A percentile compares a stretch with the other conserved stretches of the same genome.
phyloP scores from a whole-genome alignment of 2,888 invertebrate species.

The Lamproptera curius region DNA sequence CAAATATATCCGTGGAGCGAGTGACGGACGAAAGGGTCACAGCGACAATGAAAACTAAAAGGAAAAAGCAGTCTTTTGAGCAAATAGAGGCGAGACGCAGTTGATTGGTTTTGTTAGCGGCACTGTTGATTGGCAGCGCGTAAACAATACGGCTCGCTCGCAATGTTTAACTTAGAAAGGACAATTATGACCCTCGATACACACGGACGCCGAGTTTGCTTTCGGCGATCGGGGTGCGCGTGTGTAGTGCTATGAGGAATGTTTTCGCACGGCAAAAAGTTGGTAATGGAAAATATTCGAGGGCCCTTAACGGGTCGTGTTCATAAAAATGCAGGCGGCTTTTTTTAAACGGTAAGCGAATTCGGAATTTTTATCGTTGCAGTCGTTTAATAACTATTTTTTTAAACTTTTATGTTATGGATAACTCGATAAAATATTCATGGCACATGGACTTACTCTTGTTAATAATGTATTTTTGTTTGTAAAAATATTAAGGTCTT shows the following conservation, averaged over 20 bases:
- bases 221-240: constrained; percentile 28
- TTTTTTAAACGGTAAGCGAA: background rate
- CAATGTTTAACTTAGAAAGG: constrained; percentile 71
- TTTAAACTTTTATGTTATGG: too few relatives aligned
- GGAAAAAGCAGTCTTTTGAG: constrained; percentile 73
- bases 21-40: constrained; percentile 76
- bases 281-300: constrained; percentile 15
- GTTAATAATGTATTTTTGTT: too few relatives aligned
- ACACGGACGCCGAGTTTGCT: constrained; percentile 35
- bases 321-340: background rate
- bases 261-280: constrained; percentile 32
- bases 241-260: constrained; percentile 34
- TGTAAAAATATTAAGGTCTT: too few relatives aligned
- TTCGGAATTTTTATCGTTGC: constrained; percentile 24
- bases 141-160: constrained; percentile 64
- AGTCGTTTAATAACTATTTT: too few relatives aligned
- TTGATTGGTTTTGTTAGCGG: constrained; percentile 79
- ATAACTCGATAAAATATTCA: too few relatives aligned
- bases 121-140: constrained; percentile 75
- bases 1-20: constrained; percentile 77
- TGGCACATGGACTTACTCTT: too few relatives aligned
- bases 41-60: constrained; percentile 71
- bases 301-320: constrained; percentile 14
- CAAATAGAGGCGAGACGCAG: constrained; percentile 78
- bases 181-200: constrained; percentile 67